phyloP scores from a whole-genome alignment of 1,140 invertebrate genomes.

The Fopius arisanus region DNA sequence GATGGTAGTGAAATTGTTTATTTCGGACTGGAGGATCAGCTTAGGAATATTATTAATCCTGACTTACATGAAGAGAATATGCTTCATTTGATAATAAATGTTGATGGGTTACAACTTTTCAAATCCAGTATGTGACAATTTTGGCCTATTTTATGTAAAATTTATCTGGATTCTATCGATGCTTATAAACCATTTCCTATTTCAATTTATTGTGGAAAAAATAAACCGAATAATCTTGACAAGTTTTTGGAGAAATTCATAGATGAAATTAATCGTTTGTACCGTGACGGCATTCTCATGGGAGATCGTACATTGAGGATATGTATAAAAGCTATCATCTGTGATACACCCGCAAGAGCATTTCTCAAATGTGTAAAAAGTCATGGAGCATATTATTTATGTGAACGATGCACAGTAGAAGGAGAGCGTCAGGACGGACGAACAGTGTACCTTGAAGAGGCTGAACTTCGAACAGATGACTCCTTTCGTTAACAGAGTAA shows the following conservation, averaged over 20 bases:
- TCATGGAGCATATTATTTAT: slow-evolving; percentile 15
- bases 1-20: slow-evolving; percentile 23
- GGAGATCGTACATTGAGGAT: not conserved
- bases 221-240: slow-evolving; percentile 20
- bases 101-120: slow-evolving; percentile 19
- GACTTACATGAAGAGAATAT: slow-evolving; percentile 1
- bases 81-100: slow-evolving; percentile 20
- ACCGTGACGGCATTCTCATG: not conserved
- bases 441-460: slow-evolving; percentile 15
- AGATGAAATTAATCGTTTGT: slow-evolving; percentile 17
- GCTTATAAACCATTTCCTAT: slow-evolving; percentile 28
- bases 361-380: slow-evolving; percentile 16
- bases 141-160: slow-evolving; percentile 32
- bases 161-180: not conserved
- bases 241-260: slow-evolving; percentile 23
- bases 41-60: slow-evolving; percentile 8
- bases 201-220: slow-evolving; percentile 23
- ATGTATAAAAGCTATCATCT: slow-evolving; percentile 15
- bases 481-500: slow-evolving; percentile 17
- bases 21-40: slow-evolving; percentile 4
- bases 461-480: slow-evolving; percentile 5
- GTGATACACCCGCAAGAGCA: slow-evolving; percentile 26
- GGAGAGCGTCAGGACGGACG: not conserved
- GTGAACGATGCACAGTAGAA: slow-evolving; percentile 22
- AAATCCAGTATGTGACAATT: slow-evolving; percentile 20